Evolutionary conservation across 2,113 vertebrate genomes (phyloP).

Genomic region (Glaucomys volans): DNA sequence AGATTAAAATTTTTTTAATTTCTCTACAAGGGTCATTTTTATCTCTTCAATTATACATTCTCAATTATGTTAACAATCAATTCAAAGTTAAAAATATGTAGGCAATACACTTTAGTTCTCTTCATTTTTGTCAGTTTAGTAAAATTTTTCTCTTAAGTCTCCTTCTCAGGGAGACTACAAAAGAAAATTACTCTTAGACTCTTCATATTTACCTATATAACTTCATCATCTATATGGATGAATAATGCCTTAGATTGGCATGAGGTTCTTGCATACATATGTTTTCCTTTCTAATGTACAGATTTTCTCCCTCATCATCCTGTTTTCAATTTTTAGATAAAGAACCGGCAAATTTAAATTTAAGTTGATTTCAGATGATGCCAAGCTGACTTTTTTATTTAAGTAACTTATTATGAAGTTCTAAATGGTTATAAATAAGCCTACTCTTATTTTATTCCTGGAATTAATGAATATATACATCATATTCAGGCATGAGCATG

Average conservation of each 20-base stretch:
- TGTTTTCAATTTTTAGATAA: not conserved
- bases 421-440: not conserved
- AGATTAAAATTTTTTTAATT: not conserved
- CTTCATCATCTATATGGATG: not conserved
- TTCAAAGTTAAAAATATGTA: not conserved
- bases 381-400: not conserved
- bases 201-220: not conserved
- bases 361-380: not conserved
- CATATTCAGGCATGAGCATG: not conserved
- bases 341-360: not conserved
- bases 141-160: not conserved
- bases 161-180: not conserved
- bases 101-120: not conserved
- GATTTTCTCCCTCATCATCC: not conserved
- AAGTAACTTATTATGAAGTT: not conserved
- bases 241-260: not conserved
- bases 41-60: not conserved
- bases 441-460: not conserved
- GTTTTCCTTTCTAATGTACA: not conserved
- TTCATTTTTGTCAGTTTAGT: not conserved
- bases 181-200: not conserved
- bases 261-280: not conserved
- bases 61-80: not conserved
- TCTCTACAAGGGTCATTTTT: not conserved
- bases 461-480: not conserved